A percentile compares a stretch with the other conserved stretches of the same genome.
Conservation (phyloP, 2,888 invertebrate species). For the Drymonia ruficornis region DNA sequence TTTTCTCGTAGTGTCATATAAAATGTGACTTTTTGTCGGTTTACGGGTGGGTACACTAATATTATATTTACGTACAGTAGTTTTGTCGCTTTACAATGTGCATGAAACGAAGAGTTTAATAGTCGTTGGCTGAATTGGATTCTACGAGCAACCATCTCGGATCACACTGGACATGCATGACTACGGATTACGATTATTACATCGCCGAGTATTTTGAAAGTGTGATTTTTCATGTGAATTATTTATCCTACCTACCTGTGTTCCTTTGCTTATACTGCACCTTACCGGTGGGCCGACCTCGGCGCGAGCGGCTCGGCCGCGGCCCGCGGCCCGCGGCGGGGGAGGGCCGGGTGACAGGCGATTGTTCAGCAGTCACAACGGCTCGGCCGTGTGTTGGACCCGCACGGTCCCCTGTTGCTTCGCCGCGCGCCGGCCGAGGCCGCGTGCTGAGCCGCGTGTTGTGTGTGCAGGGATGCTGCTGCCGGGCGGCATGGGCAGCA, state of each 20-base stretch:
- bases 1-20: constrained; percentile 79
- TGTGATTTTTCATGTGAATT: constrained; percentile 81
- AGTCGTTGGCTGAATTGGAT: constrained; percentile 68
- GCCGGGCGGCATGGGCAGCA: constrained; percentile 79
- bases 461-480: constrained; percentile 78
- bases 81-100: constrained; percentile 83
- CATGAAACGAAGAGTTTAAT: constrained; percentile 68
- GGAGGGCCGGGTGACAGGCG: constrained; percentile 61
- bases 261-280: constrained; percentile 75
- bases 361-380: constrained; percentile 72
- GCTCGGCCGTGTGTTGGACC: constrained; percentile 69
- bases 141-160: constrained; percentile 57
- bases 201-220: constrained; percentile 73
- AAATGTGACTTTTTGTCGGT: constrained; percentile 75
- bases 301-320: constrained; percentile 28
- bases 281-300: constrained; percentile 43
- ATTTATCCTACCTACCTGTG: constrained; percentile 78
- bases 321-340: constrained; percentile 21
- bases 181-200: constrained; percentile 57
- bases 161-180: constrained; percentile 74
- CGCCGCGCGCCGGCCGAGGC: constrained; percentile 18
- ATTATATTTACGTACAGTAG: constrained; percentile 83
- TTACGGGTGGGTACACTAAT: constrained; percentile 83
- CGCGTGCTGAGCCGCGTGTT: constrained; percentile 32
- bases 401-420: constrained; percentile 59